Base-by-base conservation (phyloP, 2,888 invertebrate genomes). In the Troilus luridus region DNA sequence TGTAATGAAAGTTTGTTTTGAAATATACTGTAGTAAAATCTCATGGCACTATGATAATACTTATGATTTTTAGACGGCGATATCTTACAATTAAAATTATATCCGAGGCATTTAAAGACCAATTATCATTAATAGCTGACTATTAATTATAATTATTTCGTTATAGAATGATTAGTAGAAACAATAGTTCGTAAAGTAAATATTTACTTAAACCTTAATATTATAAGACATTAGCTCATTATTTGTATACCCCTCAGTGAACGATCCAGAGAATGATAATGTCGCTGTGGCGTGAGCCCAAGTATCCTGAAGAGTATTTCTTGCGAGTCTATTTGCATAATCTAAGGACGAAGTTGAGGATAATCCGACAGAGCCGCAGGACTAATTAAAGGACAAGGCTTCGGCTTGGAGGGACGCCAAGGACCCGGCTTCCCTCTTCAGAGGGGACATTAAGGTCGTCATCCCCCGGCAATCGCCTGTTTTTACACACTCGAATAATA, bases 331-430 rank as follows among this genome's bases (percentile, higher is more conserved):
- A 85, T 85, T 85, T 85, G 85, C 85, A 85, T 85, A 58, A 85
- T 54, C 85, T 85, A 85, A 85, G 85, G 56, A 77, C 72, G 27
- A 77, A 77, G 72, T 77, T 77, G 72, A 77, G 72, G 72, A 77
- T 77, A 77, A 77, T 77, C 72, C 72, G 17, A 77, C 72, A 77
- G 72, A 77, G 72, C 72, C 72, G 41, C 72, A 77, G 72, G 72
- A 77, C 90, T 90, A 90, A 90, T 90, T 90, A 90, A 72, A 90
- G 67, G 90, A 90, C 90, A 90, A 90, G 72, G 0, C 67, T 59
- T 21, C 59, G 81, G 67, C 54, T 89, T 89, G 89, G 89, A 41
- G n/a, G 89, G 60, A 54, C 60, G 89, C 89, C 89, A 89, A 89
- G 60, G 60, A 59, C 24, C 41, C 88, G 24, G 59, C 60, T 59